Evolutionary conservation across 2,797 vertebrate species (phyloP), one percentile per base, ranked within the genome.

Genomic region (Acipenser transmontanus): DNA sequence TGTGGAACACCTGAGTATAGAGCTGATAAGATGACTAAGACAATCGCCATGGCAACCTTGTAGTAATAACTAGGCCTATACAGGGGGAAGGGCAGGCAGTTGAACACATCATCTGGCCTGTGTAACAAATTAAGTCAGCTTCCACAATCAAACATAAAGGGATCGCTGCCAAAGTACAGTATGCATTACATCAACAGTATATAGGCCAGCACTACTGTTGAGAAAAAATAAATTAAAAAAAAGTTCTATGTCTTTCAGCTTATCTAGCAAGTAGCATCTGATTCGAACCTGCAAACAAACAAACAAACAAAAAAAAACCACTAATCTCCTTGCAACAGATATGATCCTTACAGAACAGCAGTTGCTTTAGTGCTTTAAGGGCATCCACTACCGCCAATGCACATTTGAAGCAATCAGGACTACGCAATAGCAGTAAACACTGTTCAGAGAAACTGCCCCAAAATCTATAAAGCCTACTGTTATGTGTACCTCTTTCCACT

Each of bases 21-120:
- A 82, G 85, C 74, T 84, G 85, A 89, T 84, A 88, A 76, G 82
- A 84, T 71, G 88, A 89, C 85, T 80, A 83, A 85, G 87, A 79
- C 74, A 56, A 86, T 92, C 80, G 80, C 89, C 85, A 88, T 84
- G 83, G 85, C 70, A 90, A 91, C 91, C 72, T 77, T 71, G 80
- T 78, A 80, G 83, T 82, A 83, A 83, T 87, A 72, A 79, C 76
- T 75, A 71, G 70, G 70, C 34, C 34, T 34, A 34, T 34, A 34
- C 34, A 34, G 60, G 71, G 75, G 80, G 80, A 73, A 80, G 81
- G 87, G 82, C 72, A 78, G 81, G 88, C 76, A 76, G 81, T 85
- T 84, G 81, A 81, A 87, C 76, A 73, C 77, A 83, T 88, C 82
- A 83, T 89, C 80, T 89, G 84, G 80, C 74, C 78, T 74, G 82